Evolutionary conservation across 2,113 vertebrate species (phyloP).

Genomic region (Clarias magur): DNA sequence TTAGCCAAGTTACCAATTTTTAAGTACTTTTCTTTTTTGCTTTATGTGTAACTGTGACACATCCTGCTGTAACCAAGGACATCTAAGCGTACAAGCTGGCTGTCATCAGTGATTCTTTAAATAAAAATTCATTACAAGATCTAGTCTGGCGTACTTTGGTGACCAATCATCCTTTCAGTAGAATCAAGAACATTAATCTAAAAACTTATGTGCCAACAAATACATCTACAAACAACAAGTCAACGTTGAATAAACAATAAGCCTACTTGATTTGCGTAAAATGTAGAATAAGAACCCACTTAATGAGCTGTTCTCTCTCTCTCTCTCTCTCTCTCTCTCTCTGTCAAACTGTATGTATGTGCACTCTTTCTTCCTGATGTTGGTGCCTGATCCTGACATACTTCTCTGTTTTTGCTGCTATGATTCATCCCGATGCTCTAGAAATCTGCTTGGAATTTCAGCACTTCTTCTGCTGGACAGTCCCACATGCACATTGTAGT

Average conservation of each 20-base stretch:
- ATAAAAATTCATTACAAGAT: background rate
- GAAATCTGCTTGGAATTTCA: background rate
- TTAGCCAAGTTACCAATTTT: background rate
- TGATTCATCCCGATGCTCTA: background rate
- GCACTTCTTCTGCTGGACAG: background rate
- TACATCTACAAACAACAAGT: background rate
- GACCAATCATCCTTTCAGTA: background rate
- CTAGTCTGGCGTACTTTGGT: background rate
- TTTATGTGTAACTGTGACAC: background rate
- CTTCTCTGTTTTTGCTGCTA: background rate
- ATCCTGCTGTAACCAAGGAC: background rate
- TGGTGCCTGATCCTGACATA: background rate
- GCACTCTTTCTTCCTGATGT: background rate
- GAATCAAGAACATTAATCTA: background rate
- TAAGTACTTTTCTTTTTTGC: constrained; percentile 4
- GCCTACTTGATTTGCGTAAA: background rate
- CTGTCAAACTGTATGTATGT: background rate
- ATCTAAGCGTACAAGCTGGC: background rate
- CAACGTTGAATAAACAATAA: constrained; percentile 17
- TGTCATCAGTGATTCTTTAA: background rate
- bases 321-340: background rate
- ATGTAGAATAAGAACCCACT: background rate
- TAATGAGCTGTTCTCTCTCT: background rate
- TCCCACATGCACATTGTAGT: background rate
- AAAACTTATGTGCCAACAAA: background rate